Evolutionary conservation across 2,113 vertebrate genomes (phyloP).

Genomic region (Oophaga pumilio): DNA sequence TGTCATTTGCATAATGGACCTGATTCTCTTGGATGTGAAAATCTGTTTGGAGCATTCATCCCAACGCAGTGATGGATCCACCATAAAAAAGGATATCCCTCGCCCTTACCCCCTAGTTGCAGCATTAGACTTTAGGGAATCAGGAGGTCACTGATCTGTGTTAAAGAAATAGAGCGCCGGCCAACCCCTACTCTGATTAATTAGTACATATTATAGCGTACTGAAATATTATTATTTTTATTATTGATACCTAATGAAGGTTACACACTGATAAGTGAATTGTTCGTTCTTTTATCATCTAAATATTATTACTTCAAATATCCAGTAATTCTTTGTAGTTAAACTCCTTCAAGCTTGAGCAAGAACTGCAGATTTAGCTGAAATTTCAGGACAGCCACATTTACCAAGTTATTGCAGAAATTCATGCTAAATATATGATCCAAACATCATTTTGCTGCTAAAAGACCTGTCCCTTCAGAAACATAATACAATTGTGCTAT

Average conservation of each 20-base stretch:
- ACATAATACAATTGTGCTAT: constrained; percentile 2
- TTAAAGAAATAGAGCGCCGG: no score
- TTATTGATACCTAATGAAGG: background rate
- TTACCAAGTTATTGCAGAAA: background rate
- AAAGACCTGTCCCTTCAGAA: constrained; percentile 8
- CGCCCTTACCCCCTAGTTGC: background rate
- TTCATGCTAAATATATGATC: background rate
- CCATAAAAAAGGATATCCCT: no score
- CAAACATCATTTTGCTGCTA: constrained; percentile 17
- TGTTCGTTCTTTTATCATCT: background rate
- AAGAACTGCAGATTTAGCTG: constrained; percentile 3
- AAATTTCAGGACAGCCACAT: background rate
- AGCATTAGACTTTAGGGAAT: background rate
- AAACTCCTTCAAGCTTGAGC: background rate
- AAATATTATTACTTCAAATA: background rate
- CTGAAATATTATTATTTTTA: background rate
- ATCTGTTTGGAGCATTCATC: no score
- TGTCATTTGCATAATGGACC: no score
- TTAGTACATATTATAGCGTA: background rate
- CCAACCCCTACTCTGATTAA: no score
- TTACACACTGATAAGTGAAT: background rate
- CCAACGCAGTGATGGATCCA: no score
- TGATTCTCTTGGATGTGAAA: no score
- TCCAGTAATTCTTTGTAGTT: background rate
- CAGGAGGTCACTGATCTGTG: no score